Base-by-base conservation (phyloP, 2,888 invertebrate genomes). In the Cantharis flavilabris region DNA sequence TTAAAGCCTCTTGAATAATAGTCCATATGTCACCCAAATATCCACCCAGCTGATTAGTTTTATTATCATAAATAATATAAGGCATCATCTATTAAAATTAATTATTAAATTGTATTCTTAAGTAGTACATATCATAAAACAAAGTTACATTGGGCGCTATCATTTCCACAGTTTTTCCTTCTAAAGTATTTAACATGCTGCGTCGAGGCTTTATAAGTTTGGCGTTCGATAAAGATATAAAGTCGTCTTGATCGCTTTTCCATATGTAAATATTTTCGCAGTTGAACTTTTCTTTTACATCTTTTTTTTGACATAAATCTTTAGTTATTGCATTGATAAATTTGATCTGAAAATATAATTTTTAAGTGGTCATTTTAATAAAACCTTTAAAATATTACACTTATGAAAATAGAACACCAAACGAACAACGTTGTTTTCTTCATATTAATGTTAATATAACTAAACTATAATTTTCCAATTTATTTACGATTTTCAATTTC, bases 11-110 rank as follows among this genome's bases (percentile, higher is more conserved):
- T 75, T 88, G 84, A 9, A 89, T 81, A 70, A 85, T 86, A 11
- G 83, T 84, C 89, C 89, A 89, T 26, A 86, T 83, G 70, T 89
- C 88, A 2, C 89, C 89, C 16, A 89, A 83, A 80, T 85, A 89
- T 70, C 89, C 89, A 14, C 85, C 86, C 10, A 89, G 79, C 33
- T 71, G 77, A 3, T 82, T 83, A 14, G 85, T 83, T 77, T 80
- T 79, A 30, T 84, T 82, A n/a, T 81, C 79, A n/a, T 83, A 81
- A 23, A 83, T 82, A 49, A 88, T 80, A 73, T 87, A 89, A 9
- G 89, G 88, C 30, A 82, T 80, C 84, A 87, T 86, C 89, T 89
- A 79, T 67, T 20, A 26, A 75, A 73, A 73, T 28, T 63, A 14
- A 77, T 9, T 62, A 16, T 75, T 75, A 75, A 26, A 30, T 23